Percentiles rank a stretch among this genome's conserved stretches.
Conservation (phyloP, 2,113 vertebrate species). For the Okapia johnstoni region DNA sequence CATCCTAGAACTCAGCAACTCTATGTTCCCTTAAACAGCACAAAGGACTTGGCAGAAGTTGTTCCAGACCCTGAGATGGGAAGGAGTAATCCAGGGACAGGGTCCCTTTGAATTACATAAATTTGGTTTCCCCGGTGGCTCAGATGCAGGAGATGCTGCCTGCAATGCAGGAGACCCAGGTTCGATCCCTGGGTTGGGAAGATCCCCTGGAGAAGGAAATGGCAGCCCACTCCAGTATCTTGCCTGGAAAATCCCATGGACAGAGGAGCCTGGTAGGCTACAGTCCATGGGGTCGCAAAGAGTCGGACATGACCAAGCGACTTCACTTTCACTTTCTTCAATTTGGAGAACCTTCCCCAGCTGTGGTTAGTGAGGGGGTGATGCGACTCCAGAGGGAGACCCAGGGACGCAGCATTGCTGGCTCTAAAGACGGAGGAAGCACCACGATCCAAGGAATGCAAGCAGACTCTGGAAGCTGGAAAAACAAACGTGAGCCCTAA, state of each 20-base stretch:
- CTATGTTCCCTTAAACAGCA: not conserved
- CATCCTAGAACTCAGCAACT: not conserved
- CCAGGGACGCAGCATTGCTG: not conserved
- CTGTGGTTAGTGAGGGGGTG: not conserved
- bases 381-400: not conserved
- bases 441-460: not conserved
- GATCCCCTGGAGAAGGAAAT: not conserved
- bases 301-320: fast-evolving
- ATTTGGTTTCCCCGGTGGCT: not conserved
- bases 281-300: not conserved
- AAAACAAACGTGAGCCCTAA: not conserved
- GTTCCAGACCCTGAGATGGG: not conserved
- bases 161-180: not conserved
- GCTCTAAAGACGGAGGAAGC: not conserved
- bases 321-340: not conserved
- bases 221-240: not conserved
- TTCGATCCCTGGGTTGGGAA: not conserved
- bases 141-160: not conserved
- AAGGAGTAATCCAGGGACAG: not conserved
- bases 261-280: not conserved
- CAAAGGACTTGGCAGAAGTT: not conserved
- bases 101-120: not conserved
- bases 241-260: not conserved
- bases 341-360: not conserved
- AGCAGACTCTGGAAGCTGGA: not conserved